Evolutionary conservation across 92 coral and sea anemone species (phyloP).

Genomic region (Meandrina meandrites): DNA sequence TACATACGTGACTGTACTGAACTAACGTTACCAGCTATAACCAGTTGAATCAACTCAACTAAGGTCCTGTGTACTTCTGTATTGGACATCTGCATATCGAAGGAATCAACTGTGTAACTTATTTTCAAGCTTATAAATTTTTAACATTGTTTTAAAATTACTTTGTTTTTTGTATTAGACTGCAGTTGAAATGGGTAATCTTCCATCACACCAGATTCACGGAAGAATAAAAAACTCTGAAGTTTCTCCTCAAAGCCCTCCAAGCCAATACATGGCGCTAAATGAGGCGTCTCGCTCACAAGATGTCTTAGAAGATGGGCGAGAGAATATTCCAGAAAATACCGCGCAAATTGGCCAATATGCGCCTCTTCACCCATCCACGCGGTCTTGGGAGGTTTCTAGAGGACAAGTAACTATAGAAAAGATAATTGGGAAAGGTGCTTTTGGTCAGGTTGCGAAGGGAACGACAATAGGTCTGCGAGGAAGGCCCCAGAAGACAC

Average conservation of each 20-base stretch:
- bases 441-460: slow-evolving; percentile 35
- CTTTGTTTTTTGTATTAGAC: not conserved
- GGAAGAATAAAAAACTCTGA: not conserved
- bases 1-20: not conserved
- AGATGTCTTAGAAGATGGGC: not conserved
- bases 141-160: no score
- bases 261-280: not conserved
- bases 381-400: slow-evolving; percentile 7
- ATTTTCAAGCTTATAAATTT: no score
- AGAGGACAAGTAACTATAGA: slow-evolving; percentile 11
- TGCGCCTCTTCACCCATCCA: not conserved
- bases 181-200: not conserved
- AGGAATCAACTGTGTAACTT: no score
- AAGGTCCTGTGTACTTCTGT: no score
- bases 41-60: no score
- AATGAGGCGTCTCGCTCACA: not conserved
- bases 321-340: not conserved
- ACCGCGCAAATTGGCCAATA: not conserved
- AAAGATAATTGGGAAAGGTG: slow-evolving; percentile 17
- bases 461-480: slow-evolving; percentile 6
- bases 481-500: not conserved
- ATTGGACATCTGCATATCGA: no score
- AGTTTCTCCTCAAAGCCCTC: no score
- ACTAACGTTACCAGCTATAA: no score
- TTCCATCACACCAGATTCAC: not conserved